A percentile compares a stretch with the other conserved stretches of the same genome.
Conservation (phyloP, 2,113 vertebrate species). For the Hemiprocne comata region DNA sequence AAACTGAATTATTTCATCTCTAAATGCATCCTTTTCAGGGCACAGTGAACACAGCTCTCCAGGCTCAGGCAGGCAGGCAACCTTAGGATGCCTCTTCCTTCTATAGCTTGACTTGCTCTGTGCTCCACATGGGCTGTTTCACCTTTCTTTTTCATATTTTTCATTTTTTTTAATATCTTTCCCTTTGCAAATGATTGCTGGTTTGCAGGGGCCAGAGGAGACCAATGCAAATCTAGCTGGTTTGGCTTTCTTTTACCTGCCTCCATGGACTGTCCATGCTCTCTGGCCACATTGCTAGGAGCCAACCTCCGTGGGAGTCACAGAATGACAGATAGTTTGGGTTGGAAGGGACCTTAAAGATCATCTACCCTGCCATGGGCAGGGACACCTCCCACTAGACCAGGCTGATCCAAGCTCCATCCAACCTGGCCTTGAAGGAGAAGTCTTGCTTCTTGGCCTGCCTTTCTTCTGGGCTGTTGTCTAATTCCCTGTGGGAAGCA, state of each 20-base stretch:
- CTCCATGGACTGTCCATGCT: background rate
- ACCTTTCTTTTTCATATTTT: background rate
- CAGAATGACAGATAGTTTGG: too few species aligned
- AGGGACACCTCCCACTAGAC: too few species aligned
- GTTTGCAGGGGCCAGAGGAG: background rate
- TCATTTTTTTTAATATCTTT: background rate
- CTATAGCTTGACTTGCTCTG: background rate
- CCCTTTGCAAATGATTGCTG: background rate
- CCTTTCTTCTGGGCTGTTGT: background rate
- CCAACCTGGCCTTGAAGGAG: too few species aligned
- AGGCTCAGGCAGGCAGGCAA: background rate
- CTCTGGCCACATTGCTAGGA: background rate
- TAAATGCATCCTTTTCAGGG: background rate
- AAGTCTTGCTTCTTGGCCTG: background rate
- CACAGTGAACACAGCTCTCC: background rate
- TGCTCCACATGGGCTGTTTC: background rate
- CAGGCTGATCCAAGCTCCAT: too few species aligned
- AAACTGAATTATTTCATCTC: background rate
- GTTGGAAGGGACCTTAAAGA: too few species aligned
- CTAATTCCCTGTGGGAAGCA: background rate
- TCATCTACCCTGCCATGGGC: too few species aligned
- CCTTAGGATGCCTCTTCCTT: background rate
- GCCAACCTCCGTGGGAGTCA: accelerated
- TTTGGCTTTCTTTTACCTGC: background rate
- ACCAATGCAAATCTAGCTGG: background rate